A percentile compares a stretch with the other conserved stretches of the same genome.
Conservation (phyloP, 2,888 invertebrate genomes). For the Philereme vetulata region DNA sequence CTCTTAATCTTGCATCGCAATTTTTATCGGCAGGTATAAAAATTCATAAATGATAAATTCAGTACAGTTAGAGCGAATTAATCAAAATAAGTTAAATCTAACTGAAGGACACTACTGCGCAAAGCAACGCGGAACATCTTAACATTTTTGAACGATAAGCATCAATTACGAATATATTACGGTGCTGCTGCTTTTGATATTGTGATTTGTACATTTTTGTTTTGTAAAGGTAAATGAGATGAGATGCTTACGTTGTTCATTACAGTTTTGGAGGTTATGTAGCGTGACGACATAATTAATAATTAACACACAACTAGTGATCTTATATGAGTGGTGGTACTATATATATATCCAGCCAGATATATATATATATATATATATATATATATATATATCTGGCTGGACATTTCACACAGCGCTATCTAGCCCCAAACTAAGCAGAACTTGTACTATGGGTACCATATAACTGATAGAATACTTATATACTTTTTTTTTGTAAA, state of each 20-base stretch:
- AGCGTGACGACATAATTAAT: conserved; percentile 28
- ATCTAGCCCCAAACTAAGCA: too few relatives aligned
- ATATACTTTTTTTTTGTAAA: too few relatives aligned
- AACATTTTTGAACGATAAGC: conserved; percentile 37
- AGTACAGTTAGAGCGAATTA: conserved; percentile 32
- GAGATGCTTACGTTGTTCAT: conserved; percentile 13
- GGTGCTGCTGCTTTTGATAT: conserved; percentile 21
- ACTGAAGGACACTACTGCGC: conserved; percentile 36
- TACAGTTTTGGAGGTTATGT: conserved; percentile 27
- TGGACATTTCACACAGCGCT: too few relatives aligned
- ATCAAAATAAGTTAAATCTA: conserved; percentile 34
- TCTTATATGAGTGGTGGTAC: too few relatives aligned
- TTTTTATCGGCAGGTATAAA: too few relatives aligned
- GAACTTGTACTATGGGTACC: too few relatives aligned
- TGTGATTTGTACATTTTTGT: conserved; percentile 17
- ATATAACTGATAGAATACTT: too few relatives aligned
- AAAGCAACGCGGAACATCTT: conserved; percentile 47
- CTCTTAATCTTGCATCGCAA: too few relatives aligned
- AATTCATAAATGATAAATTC: not conserved
- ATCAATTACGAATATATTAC: conserved; percentile 31
- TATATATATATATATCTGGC: too few relatives aligned
- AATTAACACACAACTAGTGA: too few relatives aligned
- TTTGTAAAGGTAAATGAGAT: conserved; percentile 23
- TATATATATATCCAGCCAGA: too few relatives aligned
- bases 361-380: too few relatives aligned